Evolutionary conservation across 1,140 invertebrate genomes (phyloP), one percentile per base, ranked within the genome.

Genomic region (Plodia interpunctella): DNA sequence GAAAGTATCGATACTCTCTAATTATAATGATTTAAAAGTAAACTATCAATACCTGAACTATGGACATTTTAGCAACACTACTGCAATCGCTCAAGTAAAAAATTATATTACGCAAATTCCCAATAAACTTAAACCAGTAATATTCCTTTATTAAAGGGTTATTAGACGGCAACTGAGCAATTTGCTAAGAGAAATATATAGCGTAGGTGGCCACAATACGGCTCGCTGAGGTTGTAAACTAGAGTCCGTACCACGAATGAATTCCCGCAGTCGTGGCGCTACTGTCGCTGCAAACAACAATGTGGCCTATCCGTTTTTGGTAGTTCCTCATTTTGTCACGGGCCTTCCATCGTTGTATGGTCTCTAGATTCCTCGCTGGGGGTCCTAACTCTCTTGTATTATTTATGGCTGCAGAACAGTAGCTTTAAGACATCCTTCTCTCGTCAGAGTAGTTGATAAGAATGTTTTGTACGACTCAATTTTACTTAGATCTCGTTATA

Each of bases 171-270:
- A 76, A 74, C 77, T 78, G 72, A 80, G 79, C 78, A 87, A 87
- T 87, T 87, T 87, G 84, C 83, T 84, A 74, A 86, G 81, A 78
- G 81, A 84, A 86, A 87, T 82, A 78, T 85, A 85, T 76, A 68
- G 74, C 76, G 78, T 83, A 83, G 80, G 77, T 84, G 80, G 72
- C 73, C 76, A 77, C 70, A 80, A 78, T 76, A 81, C 76, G 70
- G 78, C 70, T 59, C 38, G 5, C 70, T 70, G 76, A 70, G 57
- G 72, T 63, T 72, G 73, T 87, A 85, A 87, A 84, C 76, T 76
- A 81, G 65, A 58, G 65, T 69, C 70, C n/a, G n/a, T n/a, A n/a
- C n/a, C n/a, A n/a, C n/a, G n/a, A n/a, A n/a, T n/a, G n/a, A n/a
- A n/a, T n/a, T n/a, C n/a, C n/a, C n/a, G n/a, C n/a, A n/a, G n/a